A percentile compares a stretch with the other conserved stretches of the same genome.
Conservation (phyloP, 1,140 invertebrate genomes). For the Aphaenogaster rudis region DNA sequence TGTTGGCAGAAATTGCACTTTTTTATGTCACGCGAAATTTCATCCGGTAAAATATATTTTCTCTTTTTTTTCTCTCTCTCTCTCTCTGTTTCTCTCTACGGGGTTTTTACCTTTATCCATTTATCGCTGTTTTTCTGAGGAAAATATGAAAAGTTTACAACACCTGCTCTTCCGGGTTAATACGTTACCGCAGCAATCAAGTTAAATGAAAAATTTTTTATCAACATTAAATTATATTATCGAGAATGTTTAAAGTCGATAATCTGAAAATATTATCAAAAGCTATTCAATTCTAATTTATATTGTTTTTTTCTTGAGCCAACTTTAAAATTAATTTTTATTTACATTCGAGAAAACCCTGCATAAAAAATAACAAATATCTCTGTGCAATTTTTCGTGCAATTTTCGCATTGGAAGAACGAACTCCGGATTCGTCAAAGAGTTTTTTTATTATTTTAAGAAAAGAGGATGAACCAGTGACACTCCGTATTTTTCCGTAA, state of each 20-base stretch:
- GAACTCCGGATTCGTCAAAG: neutral
- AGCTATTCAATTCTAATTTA: neutral
- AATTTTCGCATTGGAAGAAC: neutral
- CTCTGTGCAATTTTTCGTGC: neutral
- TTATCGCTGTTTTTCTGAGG: neutral
- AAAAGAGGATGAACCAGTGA: neutral
- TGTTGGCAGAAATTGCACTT: conserved; percentile 17
- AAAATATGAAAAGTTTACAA: neutral
- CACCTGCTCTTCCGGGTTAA: neutral
- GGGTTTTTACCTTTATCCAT: neutral
- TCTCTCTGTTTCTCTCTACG: neutral
- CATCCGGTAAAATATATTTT: neutral
- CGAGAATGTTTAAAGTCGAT: neutral
- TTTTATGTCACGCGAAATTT: conserved; percentile 19
- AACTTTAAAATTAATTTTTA: conserved; percentile 4
- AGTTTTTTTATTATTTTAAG: neutral
- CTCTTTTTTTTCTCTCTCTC: no score
- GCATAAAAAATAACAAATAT: neutral
- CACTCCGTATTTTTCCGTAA: conserved; percentile 68
- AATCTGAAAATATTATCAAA: neutral
- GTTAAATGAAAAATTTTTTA: neutral
- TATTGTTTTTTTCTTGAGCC: neutral
- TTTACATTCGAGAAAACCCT: neutral
- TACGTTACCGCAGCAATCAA: neutral
- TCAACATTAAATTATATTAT: conserved; percentile 7